A percentile compares a stretch with the other conserved stretches of the same genome.
These are phyloP conservation scores for Zalophus californianus DNA, from an alignment of 2,797 vertebrate species.

Conservation along the genomic window DNA sequence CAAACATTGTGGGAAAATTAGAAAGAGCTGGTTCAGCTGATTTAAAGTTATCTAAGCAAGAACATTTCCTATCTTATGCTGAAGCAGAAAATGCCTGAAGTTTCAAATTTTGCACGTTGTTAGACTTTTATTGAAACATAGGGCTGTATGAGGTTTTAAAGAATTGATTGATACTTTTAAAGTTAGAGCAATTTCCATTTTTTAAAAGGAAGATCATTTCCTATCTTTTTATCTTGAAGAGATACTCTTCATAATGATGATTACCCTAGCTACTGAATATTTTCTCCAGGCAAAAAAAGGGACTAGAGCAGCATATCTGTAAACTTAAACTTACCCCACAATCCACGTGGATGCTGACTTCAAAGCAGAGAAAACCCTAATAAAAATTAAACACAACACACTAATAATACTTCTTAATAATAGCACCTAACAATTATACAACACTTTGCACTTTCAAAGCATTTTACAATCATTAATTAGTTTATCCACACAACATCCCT, in stretches of 20 bases:
- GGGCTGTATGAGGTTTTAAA: slow-evolving; percentile 47
- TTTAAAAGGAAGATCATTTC: slow-evolving; percentile 63
- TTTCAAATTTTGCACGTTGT: slow-evolving; percentile 67
- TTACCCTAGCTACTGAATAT: slow-evolving; percentile 59
- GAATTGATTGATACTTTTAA: slow-evolving; percentile 73
- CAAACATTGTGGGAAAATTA: slow-evolving; percentile 77
- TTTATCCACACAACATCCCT: slow-evolving; percentile 83
- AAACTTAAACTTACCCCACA: slow-evolving; percentile 65
- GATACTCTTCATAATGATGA: slow-evolving; percentile 69
- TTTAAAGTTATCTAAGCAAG: slow-evolving; percentile 76
- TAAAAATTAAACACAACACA: slow-evolving; percentile 81
- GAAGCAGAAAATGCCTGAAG: slow-evolving; percentile 71
- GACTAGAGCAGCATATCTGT: slow-evolving; percentile 57
- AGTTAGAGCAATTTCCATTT: slow-evolving; percentile 67
- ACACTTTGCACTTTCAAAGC: slow-evolving; percentile 83
- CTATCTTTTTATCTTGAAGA: slow-evolving; percentile 71
- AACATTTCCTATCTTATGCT: slow-evolving; percentile 54
- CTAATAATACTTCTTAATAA: slow-evolving; percentile 80
- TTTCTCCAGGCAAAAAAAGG: slow-evolving; percentile 71
- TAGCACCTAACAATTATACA: slow-evolving; percentile 79
- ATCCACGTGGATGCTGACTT: slow-evolving; percentile 77
- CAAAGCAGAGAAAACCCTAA: slow-evolving; percentile 75
- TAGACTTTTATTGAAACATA: slow-evolving; percentile 58
- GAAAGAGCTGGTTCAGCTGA: slow-evolving; percentile 76
- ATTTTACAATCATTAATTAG: slow-evolving; percentile 86